Evolutionary conservation across 1,140 invertebrate species (phyloP), one percentile per base, ranked within the genome.

Genomic region (Heliothis subflexa): DNA sequence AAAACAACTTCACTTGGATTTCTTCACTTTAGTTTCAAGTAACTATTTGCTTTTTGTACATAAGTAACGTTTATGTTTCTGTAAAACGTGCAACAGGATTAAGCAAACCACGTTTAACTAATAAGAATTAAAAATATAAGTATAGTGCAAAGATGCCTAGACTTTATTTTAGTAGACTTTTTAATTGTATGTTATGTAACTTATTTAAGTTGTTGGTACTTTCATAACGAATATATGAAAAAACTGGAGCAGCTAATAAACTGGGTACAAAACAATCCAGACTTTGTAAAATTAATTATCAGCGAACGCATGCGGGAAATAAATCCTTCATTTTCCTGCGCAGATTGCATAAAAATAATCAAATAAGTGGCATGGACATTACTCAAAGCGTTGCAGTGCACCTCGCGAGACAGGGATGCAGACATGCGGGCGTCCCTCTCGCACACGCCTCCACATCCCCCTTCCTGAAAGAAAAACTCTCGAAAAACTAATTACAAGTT

Each of bases 401-500:
- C 86, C 76, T 89, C 72, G 81, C 12, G 76, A 86, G 81, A 50
- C 80, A 78, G 88, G 90, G 79, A 78, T 55, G 81, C 33, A 83
- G 28, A 50, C 49, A 68, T 83, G 68, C 21, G 13, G 10, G 76
- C 70, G 28, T 89, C 84, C 78, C 87, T 40, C 81, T 90, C 90
- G 54, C 87, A 76, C 86, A 49, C 82, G 79, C 84, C 89, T 80
- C 89, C 87, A 87, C 87, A 86, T 87, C 91, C 90, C 90, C 89
- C 89, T 89, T 91, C 88, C 91, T 91, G 93, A 94, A 95, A 94
- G 94, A 95, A 94, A 95, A 95, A 95, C 93, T 95, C 94, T 94
- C 94, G 90, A 95, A 95, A 95, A 95, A 95, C 94, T 95, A 95
- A 95, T 95, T 95, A 95, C 94, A 95, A 95, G 88, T 95, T 95